These are phyloP conservation scores for Orycteropus afer DNA, from an alignment of 2,113 vertebrate genomes.

Conservation along the genomic window DNA sequence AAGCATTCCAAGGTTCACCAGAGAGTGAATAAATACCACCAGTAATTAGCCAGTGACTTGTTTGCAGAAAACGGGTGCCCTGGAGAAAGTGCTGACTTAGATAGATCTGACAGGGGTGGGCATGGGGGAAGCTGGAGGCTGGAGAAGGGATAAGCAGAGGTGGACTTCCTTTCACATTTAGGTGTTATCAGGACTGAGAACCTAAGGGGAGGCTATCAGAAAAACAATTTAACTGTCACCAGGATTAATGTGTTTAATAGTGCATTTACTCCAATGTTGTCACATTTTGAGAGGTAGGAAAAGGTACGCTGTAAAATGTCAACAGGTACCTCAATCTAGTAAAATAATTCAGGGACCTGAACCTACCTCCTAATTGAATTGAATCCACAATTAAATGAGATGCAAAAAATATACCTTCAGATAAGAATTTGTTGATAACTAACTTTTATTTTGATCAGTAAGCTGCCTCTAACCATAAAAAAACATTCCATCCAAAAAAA, in stretches of 20 bases:
- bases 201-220: not conserved
- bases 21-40: not conserved
- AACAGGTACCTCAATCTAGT: not conserved
- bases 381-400: not conserved
- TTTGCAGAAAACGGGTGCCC: not conserved
- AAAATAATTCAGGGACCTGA: not conserved
- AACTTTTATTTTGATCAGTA: not conserved
- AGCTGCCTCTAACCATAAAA: not conserved
- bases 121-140: accelerated
- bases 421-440: not conserved
- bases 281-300: not conserved
- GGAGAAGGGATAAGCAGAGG: not conserved
- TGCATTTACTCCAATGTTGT: too few species aligned
- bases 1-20: not conserved
- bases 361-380: not conserved
- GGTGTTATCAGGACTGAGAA: not conserved
- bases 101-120: not conserved
- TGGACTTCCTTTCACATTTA: not conserved
- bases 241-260: not conserved
- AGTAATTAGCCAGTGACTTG: too few species aligned
- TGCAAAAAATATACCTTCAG: not conserved
- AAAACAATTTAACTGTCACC: not conserved
- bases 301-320: not conserved
- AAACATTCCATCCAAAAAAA: not conserved
- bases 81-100: not conserved